Evolutionary conservation across 2,797 vertebrate species (phyloP), one percentile per base, ranked within the genome.

Genomic region (Pogonophryne albipinna): DNA sequence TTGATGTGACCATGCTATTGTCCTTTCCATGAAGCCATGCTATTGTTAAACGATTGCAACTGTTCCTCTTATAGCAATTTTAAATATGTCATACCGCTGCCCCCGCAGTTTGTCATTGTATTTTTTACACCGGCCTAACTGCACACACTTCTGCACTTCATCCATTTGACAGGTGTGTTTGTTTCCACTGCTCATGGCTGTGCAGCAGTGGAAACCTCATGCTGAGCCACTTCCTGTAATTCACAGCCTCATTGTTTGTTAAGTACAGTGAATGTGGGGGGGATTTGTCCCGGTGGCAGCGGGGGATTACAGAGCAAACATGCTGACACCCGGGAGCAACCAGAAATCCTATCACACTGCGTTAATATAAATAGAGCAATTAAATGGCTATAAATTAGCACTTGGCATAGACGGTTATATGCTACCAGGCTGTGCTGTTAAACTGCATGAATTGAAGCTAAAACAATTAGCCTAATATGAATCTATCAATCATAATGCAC

Each of bases 241-340:
- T 82, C 67, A 76, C 52, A 62, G 50, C 57, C 68, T 72, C 74
- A 87, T 85, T 84, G 82, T 88, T 85, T 79, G 80, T 58, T 59
- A 86, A 80, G 60, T 67, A 76, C 73, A 76, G 79, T 71, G 72
- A 83, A 82, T 71, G 63, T 55, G 46, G 23, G 46, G 34, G 62
- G 67, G 60, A 84, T 88, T 90, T 82, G 72, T 79, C 66, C 51
- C 42, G 64, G 64, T 71, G 76, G 58, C 77, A 60, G 75, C 73
- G 17, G 62, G 57, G 69, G 72, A 78, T 84, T 76, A 82, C 23
- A 70, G 52, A 66, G 51, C 76, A 74, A 82, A 80, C 72, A 66
- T 1, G 17, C 20, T 55, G 69, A 71, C 67, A 60, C 44, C 27
- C 45, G n/a, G 19, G 55, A 62, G 50, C 44, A 68, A 50, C 17